Evolutionary conservation across 2,888 invertebrate genomes (phyloP).

Genomic region (Altica lythri): DNA sequence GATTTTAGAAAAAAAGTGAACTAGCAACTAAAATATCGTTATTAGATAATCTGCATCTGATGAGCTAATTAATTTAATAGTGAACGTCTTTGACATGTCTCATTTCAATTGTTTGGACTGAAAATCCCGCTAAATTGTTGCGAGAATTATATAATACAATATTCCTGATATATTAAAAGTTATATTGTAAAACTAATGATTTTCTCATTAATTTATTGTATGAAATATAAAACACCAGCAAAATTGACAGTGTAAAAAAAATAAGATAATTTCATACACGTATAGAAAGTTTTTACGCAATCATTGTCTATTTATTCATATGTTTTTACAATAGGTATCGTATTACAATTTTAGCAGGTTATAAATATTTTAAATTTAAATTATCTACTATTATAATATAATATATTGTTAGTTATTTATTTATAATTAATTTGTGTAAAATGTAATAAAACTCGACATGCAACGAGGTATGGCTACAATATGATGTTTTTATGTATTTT

Average conservation of each 20-base stretch:
- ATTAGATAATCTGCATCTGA: not conserved
- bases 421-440: slow-evolving; percentile 57
- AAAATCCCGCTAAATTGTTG: slow-evolving; percentile 41
- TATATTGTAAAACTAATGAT: slow-evolving; percentile 48
- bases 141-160: slow-evolving; percentile 48
- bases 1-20: not conserved
- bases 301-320: slow-evolving; percentile 57
- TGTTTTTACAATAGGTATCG: slow-evolving; percentile 55
- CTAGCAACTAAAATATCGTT: not conserved
- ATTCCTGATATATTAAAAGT: slow-evolving; percentile 50
- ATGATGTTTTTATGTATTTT: slow-evolving; percentile 31
- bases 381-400: slow-evolving; percentile 55
- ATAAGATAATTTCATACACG: slow-evolving; percentile 47
- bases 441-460: slow-evolving; percentile 57
- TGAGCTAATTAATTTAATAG: not conserved
- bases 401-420: slow-evolving; percentile 54
- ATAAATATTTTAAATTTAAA: slow-evolving; percentile 56
- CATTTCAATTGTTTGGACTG: slow-evolving; percentile 38
- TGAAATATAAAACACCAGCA: slow-evolving; percentile 52
- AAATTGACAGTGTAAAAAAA: slow-evolving; percentile 55
- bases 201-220: slow-evolving; percentile 40
- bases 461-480: slow-evolving; percentile 56
- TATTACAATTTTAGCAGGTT: slow-evolving; percentile 57
- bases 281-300: slow-evolving; percentile 52
- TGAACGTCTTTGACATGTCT: slow-evolving; percentile 17